Base-by-base conservation (phyloP, 2,888 invertebrate genomes). In the Leptopilina myrica region DNA sequence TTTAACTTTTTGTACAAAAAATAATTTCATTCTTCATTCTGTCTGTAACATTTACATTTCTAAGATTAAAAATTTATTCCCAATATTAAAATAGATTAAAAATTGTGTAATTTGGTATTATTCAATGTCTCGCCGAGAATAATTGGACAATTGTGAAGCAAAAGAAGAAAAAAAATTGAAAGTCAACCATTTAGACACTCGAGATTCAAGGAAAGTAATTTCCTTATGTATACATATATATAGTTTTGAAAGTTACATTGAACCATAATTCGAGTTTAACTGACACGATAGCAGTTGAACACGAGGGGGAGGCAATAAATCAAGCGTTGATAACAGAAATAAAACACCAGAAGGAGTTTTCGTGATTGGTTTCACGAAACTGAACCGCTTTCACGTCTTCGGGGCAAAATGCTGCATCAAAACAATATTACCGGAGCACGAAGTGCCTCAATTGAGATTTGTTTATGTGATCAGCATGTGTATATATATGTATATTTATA, bases 401-500 rank as follows among this genome's bases (percentile, higher is more conserved):
- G 14, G 56, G 73, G 73, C 73, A 73, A 49, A 56, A 56, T 73
- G 56, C 73, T 73, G 56, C 56, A 73, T 73, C 56, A 56, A 73
- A 59, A 73, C 26, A 73, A 59, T 73, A 73, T 59, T 73, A 59
- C 73, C 33, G 33, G 73, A 73, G 56, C 73, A 73, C 73, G 73
- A 73, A 33, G 56, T 73, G 53, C 56, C 53, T 73, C n/a, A 73
- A 56, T 73, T 56, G 73, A 53, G 40, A 73, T 73, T 73, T 73
- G 56, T 73, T 73, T 73, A 73, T 73, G 73, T 15, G 33, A 9
- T 33, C 40, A 73, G 56, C 15, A 73, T 56, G 8, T 33, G 33
- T 33, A 33, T 33, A 33, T 33, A 5, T 33, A 33, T 33, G 3
- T 4, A 26, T 26, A 26, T 26, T 2, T 26, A 1, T 43, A 43